Conservation (phyloP, 2,797 vertebrate species). For the Buceros bicornis region DNA sequence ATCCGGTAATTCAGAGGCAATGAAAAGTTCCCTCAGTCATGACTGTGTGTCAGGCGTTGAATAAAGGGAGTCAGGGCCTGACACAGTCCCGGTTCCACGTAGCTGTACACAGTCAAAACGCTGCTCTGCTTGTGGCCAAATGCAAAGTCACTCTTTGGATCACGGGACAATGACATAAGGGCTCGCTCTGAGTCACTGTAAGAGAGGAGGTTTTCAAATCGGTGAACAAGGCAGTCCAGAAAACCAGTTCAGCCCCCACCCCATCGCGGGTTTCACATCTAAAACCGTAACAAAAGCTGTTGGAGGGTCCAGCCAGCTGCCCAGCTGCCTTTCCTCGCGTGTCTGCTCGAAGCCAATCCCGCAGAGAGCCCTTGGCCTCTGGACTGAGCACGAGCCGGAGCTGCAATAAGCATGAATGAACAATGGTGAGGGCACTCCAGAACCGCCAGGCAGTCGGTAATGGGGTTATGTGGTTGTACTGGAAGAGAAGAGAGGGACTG, state of each 20-base stretch:
- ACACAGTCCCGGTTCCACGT: neutral
- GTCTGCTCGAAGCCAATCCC: constrained; percentile 38
- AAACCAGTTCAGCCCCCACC: constrained; percentile 14
- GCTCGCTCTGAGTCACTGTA: constrained; percentile 31
- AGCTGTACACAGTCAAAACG: neutral
- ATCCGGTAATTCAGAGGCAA: neutral
- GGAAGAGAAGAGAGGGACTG: neutral
- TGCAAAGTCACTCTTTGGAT: constrained; percentile 38
- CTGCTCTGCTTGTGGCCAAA: constrained; percentile 7
- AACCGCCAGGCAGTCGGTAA: neutral
- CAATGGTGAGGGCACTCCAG: neutral
- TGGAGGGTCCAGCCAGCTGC: constrained; percentile 8
- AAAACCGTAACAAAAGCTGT: constrained; percentile 55
- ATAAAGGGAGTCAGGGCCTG: neutral
- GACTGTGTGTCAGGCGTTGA: neutral
- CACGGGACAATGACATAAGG: constrained; percentile 27
- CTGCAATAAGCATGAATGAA: constrained; percentile 45
- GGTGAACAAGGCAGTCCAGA: constrained; percentile 37
- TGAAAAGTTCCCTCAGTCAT: constrained; percentile 10
- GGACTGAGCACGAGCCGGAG: neutral
- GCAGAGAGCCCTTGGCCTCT: constrained; percentile 28
- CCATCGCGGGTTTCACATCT: constrained; percentile 34
- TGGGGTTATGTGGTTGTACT: neutral
- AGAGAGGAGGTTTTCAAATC: constrained; percentile 21
- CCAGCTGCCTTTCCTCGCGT: constrained; percentile 21